Percentiles rank a stretch among this genome's conserved stretches.
Conservation (phyloP, 2,113 vertebrate species). For the Mustela lutreola region DNA sequence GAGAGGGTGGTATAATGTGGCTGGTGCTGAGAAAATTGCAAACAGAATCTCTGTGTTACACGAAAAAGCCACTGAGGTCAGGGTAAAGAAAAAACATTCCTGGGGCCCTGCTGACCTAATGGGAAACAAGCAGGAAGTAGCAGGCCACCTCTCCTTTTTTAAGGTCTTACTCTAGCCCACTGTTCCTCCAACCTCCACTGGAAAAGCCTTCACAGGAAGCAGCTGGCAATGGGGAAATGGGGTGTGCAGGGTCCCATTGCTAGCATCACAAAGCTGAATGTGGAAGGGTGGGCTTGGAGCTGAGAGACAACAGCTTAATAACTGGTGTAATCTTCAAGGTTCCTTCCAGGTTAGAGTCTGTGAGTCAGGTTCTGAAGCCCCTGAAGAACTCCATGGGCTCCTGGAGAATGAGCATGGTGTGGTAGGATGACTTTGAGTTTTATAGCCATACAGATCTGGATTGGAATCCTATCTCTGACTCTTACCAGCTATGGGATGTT, state of each 20-base stretch:
- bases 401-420: not conserved
- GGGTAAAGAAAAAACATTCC: not conserved
- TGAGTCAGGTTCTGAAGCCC: not conserved
- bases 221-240: not conserved
- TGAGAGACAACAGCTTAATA: not conserved
- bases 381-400: not conserved
- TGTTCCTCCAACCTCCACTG: accelerated
- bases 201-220: not conserved
- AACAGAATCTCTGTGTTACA: not conserved
- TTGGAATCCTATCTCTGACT: not conserved
- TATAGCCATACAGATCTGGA: not conserved
- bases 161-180: not conserved
- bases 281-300: not conserved
- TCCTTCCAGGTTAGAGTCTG: not conserved
- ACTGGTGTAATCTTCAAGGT: not conserved
- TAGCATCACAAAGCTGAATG: not conserved
- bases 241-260: not conserved
- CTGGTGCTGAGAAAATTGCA: not conserved
- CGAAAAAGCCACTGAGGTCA: not conserved
- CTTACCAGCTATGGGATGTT: not conserved
- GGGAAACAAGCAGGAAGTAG: not conserved
- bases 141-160: not conserved
- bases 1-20: not conserved
- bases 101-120: not conserved
- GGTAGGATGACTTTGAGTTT: not conserved